Base-by-base conservation (phyloP, 2,113 vertebrate genomes). In the Zonotrichia leucophrys region DNA sequence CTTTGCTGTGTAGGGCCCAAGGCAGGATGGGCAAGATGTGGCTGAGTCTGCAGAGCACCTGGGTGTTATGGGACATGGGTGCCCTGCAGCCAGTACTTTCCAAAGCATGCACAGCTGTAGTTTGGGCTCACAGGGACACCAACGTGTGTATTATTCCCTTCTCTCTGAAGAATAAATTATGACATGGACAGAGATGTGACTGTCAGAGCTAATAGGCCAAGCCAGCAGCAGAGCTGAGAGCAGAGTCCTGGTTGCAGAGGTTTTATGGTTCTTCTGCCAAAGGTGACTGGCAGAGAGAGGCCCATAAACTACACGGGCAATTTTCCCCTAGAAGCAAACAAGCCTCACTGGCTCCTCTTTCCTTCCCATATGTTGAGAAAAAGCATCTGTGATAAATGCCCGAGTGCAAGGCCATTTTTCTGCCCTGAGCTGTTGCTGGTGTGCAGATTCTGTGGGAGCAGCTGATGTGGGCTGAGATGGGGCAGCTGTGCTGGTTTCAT, bases 321-420 rank as follows among this genome's bases (percentile, higher is more conserved):
- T 93, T 95, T 94, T 94, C 93, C 83, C 92, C 64, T 66, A 82
- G 88, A 92, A 90, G 90, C 83, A 74, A 93, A 90, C 64, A 83
- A 75, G 69, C 62, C 28, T 90, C 0, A 3, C 83, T 96, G 94
- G 83, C 93, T 94, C 58, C 76, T 88, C 72, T 82, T 92, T 80
- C 69, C 66, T 90, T 94, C 80, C 85, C 86, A 53, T 92, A 64
- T 92, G 79, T 55, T 84, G 68, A 95, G 90, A 56, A 83, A 95
- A 95, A 95, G 79, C 67, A 88, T 39, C 66, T 6, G 11, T 96
- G 85, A 80, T 83, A 83, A 95, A 86, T 11, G 12, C 72, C 24
- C 0, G 3, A 74, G 83, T 30, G 37, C 64, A 64, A 87, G 77
- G 77, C 69, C 1, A 2, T 77, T 90, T 76, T 85, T 93, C 86